Evolutionary conservation across 2,888 invertebrate species (phyloP), one percentile per base, ranked within the genome.

Genomic region (Ametastegia equiseti): DNA sequence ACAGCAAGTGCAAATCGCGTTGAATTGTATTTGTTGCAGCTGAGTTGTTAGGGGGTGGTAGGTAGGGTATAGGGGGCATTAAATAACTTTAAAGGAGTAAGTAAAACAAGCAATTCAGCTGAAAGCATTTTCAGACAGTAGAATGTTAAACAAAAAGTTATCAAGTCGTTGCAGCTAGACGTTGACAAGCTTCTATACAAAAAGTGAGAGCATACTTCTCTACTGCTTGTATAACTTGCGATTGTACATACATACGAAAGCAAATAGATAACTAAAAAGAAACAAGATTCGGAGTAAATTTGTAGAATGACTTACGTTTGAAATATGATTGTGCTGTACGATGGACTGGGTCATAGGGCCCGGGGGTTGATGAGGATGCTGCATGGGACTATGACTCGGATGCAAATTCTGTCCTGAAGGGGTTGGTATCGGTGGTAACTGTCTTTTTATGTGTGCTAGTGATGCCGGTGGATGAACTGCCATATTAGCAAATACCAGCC

Each of bases 401-500:
- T 82, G 90, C 85, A 91, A 83, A 83, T 88, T 89, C 81, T 88
- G 91, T 60, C 88, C 89, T 23, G 90, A 89, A 33, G 90, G 90
- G 71, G 91, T 90, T 23, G 91, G 89, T 80, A 90, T 90, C 45
- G 91, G 90, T 11, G 91, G 90, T 82, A 91, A 94, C 91, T 96
- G 96, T 84, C 96, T 92, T 90, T 96, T 96, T 81, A 96, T 93
- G 88, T 97, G 97, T 67, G 97, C 96, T 82, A 97, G 93, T 83
- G 96, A 96, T 65, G 92, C 91, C 3, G 94, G 96, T 82, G 98
- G 97, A 91, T 97, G 97, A 93, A 97, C 96, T 69, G 97, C 97
- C 97, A 98, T 97, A 91, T 97, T 98, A 84, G 98, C 98, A 91
- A 98, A 98, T 85, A 98, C 97, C 92, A 98, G 94, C 86, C 98